Percentiles rank a stretch among this genome's conserved stretches.
Evolutionary conservation across 1,140 invertebrate species (phyloP).

Genomic region (Asbolus verrucosus): DNA sequence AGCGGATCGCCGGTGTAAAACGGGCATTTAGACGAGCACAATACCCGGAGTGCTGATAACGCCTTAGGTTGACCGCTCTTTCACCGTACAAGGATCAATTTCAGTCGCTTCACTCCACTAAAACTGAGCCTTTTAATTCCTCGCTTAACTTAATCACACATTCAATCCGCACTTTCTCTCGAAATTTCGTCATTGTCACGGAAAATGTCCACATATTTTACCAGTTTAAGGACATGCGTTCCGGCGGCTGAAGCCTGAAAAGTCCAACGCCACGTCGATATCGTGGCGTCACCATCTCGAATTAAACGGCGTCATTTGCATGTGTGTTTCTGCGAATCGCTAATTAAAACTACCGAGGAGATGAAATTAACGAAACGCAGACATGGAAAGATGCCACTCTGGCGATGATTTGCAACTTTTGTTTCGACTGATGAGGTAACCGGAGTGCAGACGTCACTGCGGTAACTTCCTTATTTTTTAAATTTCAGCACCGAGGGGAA

Average conservation of each 20-base stretch:
- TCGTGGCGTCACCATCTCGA: constrained; percentile 1
- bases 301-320: constrained; percentile 22
- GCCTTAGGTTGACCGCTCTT: constrained; percentile 42
- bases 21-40: constrained; percentile 38
- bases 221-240: background rate
- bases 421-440: too few species aligned
- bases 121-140: constrained; percentile 50
- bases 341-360: constrained; percentile 14
- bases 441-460: too few species aligned
- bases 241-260: background rate
- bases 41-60: constrained; percentile 40
- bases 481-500: too few species aligned
- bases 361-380: background rate
- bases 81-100: constrained; percentile 46
- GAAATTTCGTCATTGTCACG: constrained; percentile 47
- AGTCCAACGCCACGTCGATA: background rate
- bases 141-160: constrained; percentile 48
- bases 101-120: constrained; percentile 46
- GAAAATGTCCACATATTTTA: constrained; percentile 46
- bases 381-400: too few species aligned
- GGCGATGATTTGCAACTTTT: too few species aligned
- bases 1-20: constrained; percentile 38
- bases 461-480: too few species aligned
- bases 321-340: constrained; percentile 5
- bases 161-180: constrained; percentile 44